Evolutionary conservation across 2,797 vertebrate species (phyloP), one percentile per base, ranked within the genome.

Genomic region (Enteromius radiatus): DNA sequence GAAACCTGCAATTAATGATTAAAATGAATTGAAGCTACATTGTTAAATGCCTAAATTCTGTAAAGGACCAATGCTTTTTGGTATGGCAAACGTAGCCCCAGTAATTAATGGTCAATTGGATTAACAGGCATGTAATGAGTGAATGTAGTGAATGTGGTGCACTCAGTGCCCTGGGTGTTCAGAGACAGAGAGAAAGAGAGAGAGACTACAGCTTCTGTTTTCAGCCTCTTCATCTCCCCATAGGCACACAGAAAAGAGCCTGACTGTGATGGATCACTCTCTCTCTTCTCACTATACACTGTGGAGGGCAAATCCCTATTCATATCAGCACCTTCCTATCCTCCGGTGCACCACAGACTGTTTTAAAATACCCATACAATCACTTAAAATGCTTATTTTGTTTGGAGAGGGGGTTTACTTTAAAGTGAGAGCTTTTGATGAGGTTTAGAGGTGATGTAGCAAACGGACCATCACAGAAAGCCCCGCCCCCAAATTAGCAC

Each of bases 121-220:
- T 82, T 84, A 86, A 84, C 82, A 83, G 87, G 84, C 76, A 52
- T 86, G 81, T 85, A 86, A 85, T 84, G 76, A 84, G 76, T 61
- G 74, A 36, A 47, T 63, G 49, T 67, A 84, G 70, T 49, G 68
- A 36, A 52, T 65, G 52, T 74, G 52, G n/a, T 41, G 36, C 36
- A 69, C 47, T 78, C 49, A 23, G 54, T 61, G 67, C 67, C 41
- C 64, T 56, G 64, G 63, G 36, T 69, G 12, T 71, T 47, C 8
- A 61, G 41, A 63, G 54, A 31, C 14, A 52, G 33, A 33, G 23
- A 45, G 68, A 8, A 10, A 43, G 23, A 19, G 15, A 56, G 49
- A 38, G 54, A 59, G 68, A 56, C 79, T 67, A 11, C 14, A 14
- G 69, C 38, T 65, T 65, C 45, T 81, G 73, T 82, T 59, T 82